phyloP scores from a whole-genome alignment of 1,140 invertebrate species.

The Belonocnema kinseyi region DNA sequence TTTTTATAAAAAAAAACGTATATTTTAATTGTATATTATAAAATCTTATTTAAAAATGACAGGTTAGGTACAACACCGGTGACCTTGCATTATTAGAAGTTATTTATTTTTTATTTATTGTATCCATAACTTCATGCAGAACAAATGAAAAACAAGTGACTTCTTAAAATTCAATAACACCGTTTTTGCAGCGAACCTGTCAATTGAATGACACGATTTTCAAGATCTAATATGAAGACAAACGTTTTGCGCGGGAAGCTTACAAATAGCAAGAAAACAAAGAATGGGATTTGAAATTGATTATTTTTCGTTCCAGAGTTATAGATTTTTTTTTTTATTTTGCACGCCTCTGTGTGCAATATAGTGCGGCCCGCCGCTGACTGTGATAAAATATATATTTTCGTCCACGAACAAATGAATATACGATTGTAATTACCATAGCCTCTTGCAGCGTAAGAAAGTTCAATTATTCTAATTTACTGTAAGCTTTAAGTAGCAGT shows the following conservation, averaged over 20 bases:
- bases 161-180: too few species aligned
- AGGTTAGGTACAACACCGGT: too few species aligned
- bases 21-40: slow-evolving; percentile 10
- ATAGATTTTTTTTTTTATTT: slow-evolving; percentile 29
- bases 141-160: too few species aligned
- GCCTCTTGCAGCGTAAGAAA: neutral
- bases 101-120: too few species aligned
- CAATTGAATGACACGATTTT: neutral
- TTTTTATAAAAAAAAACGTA: slow-evolving; percentile 41
- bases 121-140: too few species aligned
- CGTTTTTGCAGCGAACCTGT: too few species aligned
- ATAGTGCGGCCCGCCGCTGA: slow-evolving; percentile 64
- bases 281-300: neutral
- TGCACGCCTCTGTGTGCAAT: slow-evolving; percentile 44
- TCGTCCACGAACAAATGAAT: slow-evolving; percentile 58
- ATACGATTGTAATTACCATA: slow-evolving; percentile 29
- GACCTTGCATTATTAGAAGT: too few species aligned
- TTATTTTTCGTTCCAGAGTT: neutral
- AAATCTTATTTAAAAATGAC: neutral
- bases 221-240: neutral
- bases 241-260: neutral
- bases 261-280: neutral
- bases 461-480: slow-evolving; percentile 49
- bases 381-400: slow-evolving; percentile 71
- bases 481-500: slow-evolving; percentile 21